Evolutionary conservation across 2,888 invertebrate genomes (phyloP), one percentile per base, ranked within the genome.

Genomic region (Altica lythri): DNA sequence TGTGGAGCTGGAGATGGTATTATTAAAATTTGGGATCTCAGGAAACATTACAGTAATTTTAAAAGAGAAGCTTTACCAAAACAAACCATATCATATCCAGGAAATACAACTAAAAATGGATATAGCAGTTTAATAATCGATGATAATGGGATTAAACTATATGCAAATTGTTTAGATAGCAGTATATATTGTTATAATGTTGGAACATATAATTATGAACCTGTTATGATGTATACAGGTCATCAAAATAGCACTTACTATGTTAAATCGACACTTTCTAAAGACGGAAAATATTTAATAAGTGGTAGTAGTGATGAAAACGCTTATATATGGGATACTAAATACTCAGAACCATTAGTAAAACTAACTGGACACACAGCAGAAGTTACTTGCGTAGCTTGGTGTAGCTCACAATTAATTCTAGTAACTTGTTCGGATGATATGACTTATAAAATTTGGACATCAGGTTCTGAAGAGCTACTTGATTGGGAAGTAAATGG

Each of bases 251-350:
- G 83, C 48, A 87, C 91, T 0, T 94, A 91, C 77, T 95, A 91
- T 75, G 88, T 95, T 25, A 93, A 92, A 75, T 83, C 90, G 0
- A 83, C 86, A 57, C 78, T 95, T 19, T 92, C 91, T 71, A 85
- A 87, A 1, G 92, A 94, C 75, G 87, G 89, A 2, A 78, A 80
- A 58, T 95, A 91, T 75, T 77, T 95, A 17, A 79, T 92, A 0
- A 92, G 92, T 73, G 95, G 95, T n/a, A 93, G 93, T 64, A 89
- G 89, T 67, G 92, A 93, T 75, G 86, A 88, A 63, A 80, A 84
- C 65, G 94, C 92, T 0, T 94, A 93, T 70, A 85, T 95, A 47
- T 95, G 95, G 94, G 86, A 85, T 72, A 81, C 86, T 1, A 79
- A 81, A 9, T 75, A 77, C 60, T 78, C 87, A 0, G 75, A 80